Evolutionary conservation across 2,797 vertebrate genomes (phyloP).

Genomic region (Hyperoplus immaculatus): DNA sequence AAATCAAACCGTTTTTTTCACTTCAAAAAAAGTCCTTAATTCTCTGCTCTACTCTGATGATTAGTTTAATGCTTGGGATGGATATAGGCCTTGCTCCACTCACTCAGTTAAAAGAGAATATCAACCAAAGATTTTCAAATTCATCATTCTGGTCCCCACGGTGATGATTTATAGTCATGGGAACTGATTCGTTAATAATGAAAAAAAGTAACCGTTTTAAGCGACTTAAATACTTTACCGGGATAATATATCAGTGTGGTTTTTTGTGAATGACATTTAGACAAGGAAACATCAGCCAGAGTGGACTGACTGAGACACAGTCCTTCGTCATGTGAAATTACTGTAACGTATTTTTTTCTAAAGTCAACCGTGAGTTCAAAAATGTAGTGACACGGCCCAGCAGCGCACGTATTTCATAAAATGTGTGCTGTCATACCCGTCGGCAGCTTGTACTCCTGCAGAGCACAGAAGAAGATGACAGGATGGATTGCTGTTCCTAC

Average conservation of each 20-base stretch:
- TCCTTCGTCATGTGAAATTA: conserved; percentile 43
- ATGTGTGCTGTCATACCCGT: conserved; percentile 57
- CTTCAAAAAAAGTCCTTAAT: conserved; percentile 67
- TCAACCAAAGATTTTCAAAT: conserved; percentile 50
- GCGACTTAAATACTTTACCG: conserved; percentile 36
- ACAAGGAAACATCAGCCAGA: conserved; percentile 10
- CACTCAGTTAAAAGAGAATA: conserved; percentile 63
- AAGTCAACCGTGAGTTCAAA: conserved; percentile 51
- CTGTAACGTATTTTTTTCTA: conserved; percentile 24
- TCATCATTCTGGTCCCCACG: conserved; percentile 45
- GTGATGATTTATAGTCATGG: conserved; percentile 32
- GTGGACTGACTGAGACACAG: conserved; percentile 11
- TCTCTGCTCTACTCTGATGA: conserved; percentile 65
- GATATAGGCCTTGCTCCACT: conserved; percentile 48
- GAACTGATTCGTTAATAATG: conserved; percentile 43
- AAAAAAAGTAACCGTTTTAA: conserved; percentile 24
- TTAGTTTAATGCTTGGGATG: conserved; percentile 66
- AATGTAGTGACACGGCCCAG: conserved; percentile 58
- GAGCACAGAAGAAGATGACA: conserved; percentile 39
- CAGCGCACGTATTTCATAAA: conserved; percentile 51
- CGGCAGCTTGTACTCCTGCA: conserved; percentile 41
- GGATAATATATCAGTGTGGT: conserved; percentile 35
- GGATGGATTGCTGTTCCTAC: conserved; percentile 50
- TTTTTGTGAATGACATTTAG: conserved; percentile 36
- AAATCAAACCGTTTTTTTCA: conserved; percentile 52